A percentile compares a stretch with the other conserved stretches of the same genome.
Evolutionary conservation across 1,140 invertebrate genomes (phyloP).

Genomic region (Parapsyche elsis): DNA sequence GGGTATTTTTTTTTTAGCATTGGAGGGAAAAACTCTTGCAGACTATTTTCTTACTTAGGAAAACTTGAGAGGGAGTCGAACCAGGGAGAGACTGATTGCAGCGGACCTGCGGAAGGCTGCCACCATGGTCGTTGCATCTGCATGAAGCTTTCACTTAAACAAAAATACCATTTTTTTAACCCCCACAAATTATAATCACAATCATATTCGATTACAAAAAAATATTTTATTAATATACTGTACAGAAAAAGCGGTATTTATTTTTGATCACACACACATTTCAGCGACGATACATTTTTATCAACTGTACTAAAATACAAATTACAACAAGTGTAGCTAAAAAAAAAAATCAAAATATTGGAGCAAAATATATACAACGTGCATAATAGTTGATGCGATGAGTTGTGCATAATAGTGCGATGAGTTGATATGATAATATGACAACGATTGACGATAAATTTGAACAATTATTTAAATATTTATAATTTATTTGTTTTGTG

Average conservation of each 20-base stretch:
- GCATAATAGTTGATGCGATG: too few relatives aligned
- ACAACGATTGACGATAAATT: too few relatives aligned
- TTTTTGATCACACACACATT: neutral
- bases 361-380: too few relatives aligned
- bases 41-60: conserved; percentile 53
- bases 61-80: conserved; percentile 50
- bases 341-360: too few relatives aligned
- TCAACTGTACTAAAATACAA: too few relatives aligned
- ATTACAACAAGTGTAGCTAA: too few relatives aligned
- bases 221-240: neutral
- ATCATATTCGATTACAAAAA: neutral
- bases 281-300: too few relatives aligned
- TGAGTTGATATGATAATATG: too few relatives aligned
- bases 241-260: neutral
- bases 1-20: neutral
- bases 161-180: conserved; percentile 40
- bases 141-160: conserved; percentile 57
- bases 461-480: too few relatives aligned
- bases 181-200: conserved; percentile 32
- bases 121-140: conserved; percentile 53
- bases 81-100: conserved; percentile 48
- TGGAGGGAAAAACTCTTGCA: neutral
- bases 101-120: conserved; percentile 46
- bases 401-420: too few relatives aligned
- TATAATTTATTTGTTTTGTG: too few relatives aligned